Base-by-base conservation (phyloP, 2,797 vertebrate genomes). In the Emys orbicularis region DNA sequence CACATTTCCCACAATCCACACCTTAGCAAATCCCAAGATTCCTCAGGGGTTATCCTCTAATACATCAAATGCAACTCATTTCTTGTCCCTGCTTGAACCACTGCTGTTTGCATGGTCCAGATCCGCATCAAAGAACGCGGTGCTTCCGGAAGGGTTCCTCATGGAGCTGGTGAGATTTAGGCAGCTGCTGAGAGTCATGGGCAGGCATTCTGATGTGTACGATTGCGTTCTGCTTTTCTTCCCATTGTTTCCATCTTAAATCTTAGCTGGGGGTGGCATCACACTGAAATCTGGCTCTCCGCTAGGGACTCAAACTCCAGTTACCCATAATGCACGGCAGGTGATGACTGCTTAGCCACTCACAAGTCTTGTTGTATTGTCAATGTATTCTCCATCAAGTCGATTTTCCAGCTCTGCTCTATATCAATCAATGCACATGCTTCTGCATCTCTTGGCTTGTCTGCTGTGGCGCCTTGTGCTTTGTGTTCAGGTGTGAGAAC, bases 271-370 rank as follows among this genome's bases (percentile, higher is more conserved):
- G 68, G 68, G 34, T 49, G n/a, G 57, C 79, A 90, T 25, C 49
- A 16, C 0, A 84, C 83, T 37, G 76, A 89, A 81, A 86, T 61
- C 83, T 79, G 53, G 12, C 27, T 41, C 81, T 93, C 90, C 88
- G 72, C 86, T 77, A 87, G 87, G 89, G 86, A 95, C 92, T 90
- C 89, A 76, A 96, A 76, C 16, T 88, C 74, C 16, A 13, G 54
- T 90, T 92, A 44, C 77, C 89, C 88, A 31, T 49, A 47, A 89
- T 93, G 90, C 90, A 86, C 56, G 87, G 81, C 85, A 59, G 92
- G 94, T 96, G 93, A 72, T 61, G 94, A 77, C 92, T 85, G 83
- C 93, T 86, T 37, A 91, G 79, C 93, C 87, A 81, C 81, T 6
- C 52, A 84, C 84, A 95, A 83, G 93, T 93, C 79, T 85, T 87